phyloP scores from a whole-genome alignment of 2,113 vertebrate genomes.

The Taxidea taxus region DNA sequence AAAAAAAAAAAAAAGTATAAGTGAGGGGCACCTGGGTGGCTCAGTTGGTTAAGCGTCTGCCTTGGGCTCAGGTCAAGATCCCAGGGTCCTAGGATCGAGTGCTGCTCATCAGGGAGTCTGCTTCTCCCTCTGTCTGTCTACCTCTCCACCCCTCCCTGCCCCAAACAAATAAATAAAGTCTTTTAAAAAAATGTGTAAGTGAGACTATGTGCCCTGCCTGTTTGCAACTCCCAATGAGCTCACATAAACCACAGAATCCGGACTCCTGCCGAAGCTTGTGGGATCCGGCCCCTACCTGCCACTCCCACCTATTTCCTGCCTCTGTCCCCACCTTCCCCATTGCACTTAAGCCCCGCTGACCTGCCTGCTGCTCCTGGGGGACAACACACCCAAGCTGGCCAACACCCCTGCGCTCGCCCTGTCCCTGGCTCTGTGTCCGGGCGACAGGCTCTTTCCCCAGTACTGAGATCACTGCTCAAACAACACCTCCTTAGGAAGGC shows the following conservation, averaged over 20 bases:
- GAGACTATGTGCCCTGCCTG: not conserved
- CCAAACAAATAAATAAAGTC: no score
- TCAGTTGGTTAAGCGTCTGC: no score
- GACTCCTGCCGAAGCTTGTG: not conserved
- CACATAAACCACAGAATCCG: not conserved
- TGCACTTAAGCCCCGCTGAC: not conserved
- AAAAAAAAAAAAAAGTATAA: no score
- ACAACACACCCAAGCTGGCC: accelerated
- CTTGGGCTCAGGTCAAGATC: no score
- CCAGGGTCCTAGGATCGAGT: no score
- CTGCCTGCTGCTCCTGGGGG: not conserved
- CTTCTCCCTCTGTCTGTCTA: not conserved
- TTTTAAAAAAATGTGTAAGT: not conserved
- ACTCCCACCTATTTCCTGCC: not conserved
- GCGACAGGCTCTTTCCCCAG: accelerated
- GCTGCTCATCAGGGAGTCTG: not conserved
- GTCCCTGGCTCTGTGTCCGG: not conserved
- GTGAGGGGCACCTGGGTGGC: no score
- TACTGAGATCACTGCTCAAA: not conserved
- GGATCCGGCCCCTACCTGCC: not conserved
- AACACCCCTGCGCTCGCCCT: no score
- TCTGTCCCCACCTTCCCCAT: not conserved
- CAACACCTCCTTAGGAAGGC: not conserved
- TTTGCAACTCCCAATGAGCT: not conserved
- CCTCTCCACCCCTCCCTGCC: no score